Conservation (phyloP, 2,888 invertebrate genomes). For the Ophioninae sp. region DNA sequence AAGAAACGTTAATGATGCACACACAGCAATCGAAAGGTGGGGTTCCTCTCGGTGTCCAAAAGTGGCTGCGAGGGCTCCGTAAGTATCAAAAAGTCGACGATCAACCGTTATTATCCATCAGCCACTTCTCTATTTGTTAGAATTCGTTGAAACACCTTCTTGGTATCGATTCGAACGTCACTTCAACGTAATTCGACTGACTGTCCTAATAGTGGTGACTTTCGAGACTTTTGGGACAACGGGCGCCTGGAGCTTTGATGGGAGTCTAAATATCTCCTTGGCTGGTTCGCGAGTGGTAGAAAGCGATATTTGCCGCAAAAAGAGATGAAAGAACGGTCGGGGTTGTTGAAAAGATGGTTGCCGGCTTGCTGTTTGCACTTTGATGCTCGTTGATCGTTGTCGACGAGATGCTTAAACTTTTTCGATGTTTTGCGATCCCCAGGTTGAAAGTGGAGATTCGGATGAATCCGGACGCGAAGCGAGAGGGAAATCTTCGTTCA, state of each 20-base stretch:
- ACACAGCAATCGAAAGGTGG: slow-evolving; percentile 57
- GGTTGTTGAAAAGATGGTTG: slow-evolving; percentile 24
- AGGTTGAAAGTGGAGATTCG: neutral
- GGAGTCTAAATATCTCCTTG: slow-evolving; percentile 4
- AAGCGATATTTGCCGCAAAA: neutral
- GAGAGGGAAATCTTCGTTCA: neutral
- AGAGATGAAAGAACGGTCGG: slow-evolving; percentile 2
- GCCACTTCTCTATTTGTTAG: slow-evolving; percentile 44
- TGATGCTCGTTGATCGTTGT: slow-evolving; percentile 58
- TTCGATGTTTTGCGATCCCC: neutral
- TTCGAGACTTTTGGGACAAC: neutral
- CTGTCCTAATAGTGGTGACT: neutral
- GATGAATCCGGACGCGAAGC: neutral
- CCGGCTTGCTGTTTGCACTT: slow-evolving; percentile 20
- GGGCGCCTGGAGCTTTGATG: neutral
- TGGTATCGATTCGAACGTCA: neutral
- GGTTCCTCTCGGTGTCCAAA: slow-evolving; percentile 37
- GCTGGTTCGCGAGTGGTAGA: neutral
- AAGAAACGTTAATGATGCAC: slow-evolving; percentile 73
- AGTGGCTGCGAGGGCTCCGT: slow-evolving; percentile 59
- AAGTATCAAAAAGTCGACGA: slow-evolving; percentile 51
- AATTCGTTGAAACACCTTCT: neutral
- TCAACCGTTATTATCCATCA: slow-evolving; percentile 26
- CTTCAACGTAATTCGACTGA: neutral
- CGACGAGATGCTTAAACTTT: slow-evolving; percentile 35